phyloP scores from a whole-genome alignment of 2,113 vertebrate species.

The Marmota flaviventris region DNA sequence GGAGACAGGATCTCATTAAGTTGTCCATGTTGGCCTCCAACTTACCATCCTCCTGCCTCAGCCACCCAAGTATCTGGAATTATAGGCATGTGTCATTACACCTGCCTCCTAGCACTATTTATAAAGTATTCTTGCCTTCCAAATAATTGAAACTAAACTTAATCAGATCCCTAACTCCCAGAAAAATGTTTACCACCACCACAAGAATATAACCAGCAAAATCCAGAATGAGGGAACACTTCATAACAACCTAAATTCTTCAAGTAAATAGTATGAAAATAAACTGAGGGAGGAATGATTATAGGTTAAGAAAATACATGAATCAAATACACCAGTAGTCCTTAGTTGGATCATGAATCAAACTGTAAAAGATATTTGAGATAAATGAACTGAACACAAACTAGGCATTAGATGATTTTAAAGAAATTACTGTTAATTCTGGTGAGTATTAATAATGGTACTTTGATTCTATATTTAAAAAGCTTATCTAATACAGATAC shows the following conservation, averaged over 20 bases:
- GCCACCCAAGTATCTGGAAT: neutral
- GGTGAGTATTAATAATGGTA: constrained; percentile 25
- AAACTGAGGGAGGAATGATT: neutral
- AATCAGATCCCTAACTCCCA: constrained; percentile 37
- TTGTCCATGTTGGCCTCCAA: neutral
- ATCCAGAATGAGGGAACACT: constrained; percentile 19
- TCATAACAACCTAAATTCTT: constrained; percentile 1
- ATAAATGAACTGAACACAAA: constrained; percentile 6
- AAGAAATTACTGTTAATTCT: constrained; percentile 8
- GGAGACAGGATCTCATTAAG: neutral
- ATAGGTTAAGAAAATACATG: constrained; percentile 36
- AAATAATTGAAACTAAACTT: constrained; percentile 35
- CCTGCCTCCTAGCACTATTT: neutral
- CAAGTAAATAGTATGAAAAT: constrained; percentile 56
- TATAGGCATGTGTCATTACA: neutral
- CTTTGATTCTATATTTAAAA: neutral
- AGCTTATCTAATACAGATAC: neutral
- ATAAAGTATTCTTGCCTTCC: neutral
- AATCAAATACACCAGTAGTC: neutral
- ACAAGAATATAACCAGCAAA: neutral
- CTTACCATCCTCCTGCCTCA: neutral
- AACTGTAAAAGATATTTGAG: constrained; percentile 21
- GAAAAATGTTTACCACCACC: neutral
- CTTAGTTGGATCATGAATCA: constrained; percentile 4
- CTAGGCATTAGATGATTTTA: constrained; percentile 19